Evolutionary conservation across 2,797 vertebrate species (phyloP).

Genomic region (Hoplostethus mediterraneus): DNA sequence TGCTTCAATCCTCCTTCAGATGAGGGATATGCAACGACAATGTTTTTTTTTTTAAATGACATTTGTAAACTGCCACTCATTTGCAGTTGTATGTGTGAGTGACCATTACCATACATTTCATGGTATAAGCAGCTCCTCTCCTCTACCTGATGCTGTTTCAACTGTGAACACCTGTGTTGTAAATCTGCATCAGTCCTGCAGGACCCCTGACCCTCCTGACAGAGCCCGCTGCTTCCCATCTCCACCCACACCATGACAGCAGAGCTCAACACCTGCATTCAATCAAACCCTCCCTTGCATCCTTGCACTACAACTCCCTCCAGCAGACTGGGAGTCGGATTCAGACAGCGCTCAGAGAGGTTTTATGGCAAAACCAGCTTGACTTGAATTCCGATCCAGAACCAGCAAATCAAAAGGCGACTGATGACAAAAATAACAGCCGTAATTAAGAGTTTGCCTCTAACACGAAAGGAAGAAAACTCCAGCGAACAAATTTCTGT

Average conservation of each 20-base stretch:
- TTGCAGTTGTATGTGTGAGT: conserved; percentile 10
- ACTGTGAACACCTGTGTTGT: conserved; percentile 16
- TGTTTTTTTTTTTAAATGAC: too few relatives aligned
- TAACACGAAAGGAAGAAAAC: conserved; percentile 42
- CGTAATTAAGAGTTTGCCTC: conserved; percentile 56
- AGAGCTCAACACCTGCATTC: conserved; percentile 70
- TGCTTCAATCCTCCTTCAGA: not conserved
- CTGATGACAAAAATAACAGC: conserved; percentile 72
- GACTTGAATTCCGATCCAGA: conserved; percentile 66
- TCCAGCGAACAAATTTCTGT: conserved; percentile 43
- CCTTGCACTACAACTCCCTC: conserved; percentile 67
- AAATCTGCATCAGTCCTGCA: conserved; percentile 19
- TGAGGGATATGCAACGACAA: too few relatives aligned
- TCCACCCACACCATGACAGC: conserved; percentile 54
- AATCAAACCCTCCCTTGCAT: conserved; percentile 69
- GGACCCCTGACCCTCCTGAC: conserved; percentile 36
- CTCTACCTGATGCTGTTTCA: conserved; percentile 13
- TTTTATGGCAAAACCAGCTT: conserved; percentile 69
- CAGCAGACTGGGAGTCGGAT: conserved; percentile 60
- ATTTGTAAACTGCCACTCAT: conserved; percentile 25
- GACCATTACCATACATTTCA: not conserved
- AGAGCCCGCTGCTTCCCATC: conserved; percentile 38
- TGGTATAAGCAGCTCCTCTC: not conserved
- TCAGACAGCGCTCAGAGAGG: conserved; percentile 49
- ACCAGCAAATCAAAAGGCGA: conserved; percentile 68